A percentile compares a stretch with the other conserved stretches of the same genome.
Evolutionary conservation across 2,888 invertebrate genomes (phyloP).

Genomic region (Nudaria mundana): DNA sequence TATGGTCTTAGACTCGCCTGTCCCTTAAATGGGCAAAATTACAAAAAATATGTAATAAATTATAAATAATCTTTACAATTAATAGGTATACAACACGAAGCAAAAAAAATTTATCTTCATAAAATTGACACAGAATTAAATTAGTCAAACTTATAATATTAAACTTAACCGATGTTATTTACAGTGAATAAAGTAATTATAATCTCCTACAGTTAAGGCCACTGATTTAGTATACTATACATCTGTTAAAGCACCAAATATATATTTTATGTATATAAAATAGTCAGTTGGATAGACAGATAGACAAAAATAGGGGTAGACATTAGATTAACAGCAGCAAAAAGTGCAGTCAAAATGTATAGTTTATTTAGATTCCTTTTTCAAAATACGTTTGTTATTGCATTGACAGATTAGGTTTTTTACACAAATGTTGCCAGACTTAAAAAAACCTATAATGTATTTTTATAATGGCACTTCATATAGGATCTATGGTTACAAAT

Average conservation of each 20-base stretch:
- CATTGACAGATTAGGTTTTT: too few species aligned
- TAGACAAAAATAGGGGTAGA: too few species aligned
- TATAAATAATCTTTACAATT: constrained; percentile 53
- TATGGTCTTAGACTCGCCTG: too few species aligned
- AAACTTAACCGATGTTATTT: constrained; percentile 55
- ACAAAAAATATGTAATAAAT: too few species aligned
- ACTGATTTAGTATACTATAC: constrained; percentile 43
- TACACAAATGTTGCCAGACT: too few species aligned
- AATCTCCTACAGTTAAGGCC: constrained; percentile 59
- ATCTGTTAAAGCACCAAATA: constrained; percentile 50
- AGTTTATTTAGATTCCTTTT: too few species aligned
- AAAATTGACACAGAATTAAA: constrained; percentile 40
- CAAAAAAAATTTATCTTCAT: constrained; percentile 16
- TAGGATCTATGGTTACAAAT: constrained; percentile 27
- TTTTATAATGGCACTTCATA: constrained; percentile 39
- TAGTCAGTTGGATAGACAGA: too few species aligned
- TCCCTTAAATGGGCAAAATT: too few species aligned
- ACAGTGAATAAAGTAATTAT: constrained; percentile 54
- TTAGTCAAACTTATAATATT: constrained; percentile 38
- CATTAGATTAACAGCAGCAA: too few species aligned
- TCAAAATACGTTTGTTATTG: too few species aligned
- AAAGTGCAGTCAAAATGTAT: too few species aligned
- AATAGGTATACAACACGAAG: constrained; percentile 44
- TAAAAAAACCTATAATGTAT: constrained; percentile 17
- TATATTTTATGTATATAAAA: too few species aligned